These are phyloP conservation scores for Nycteola revayana DNA, from an alignment of 2,888 invertebrate species.

Conservation along the genomic window DNA sequence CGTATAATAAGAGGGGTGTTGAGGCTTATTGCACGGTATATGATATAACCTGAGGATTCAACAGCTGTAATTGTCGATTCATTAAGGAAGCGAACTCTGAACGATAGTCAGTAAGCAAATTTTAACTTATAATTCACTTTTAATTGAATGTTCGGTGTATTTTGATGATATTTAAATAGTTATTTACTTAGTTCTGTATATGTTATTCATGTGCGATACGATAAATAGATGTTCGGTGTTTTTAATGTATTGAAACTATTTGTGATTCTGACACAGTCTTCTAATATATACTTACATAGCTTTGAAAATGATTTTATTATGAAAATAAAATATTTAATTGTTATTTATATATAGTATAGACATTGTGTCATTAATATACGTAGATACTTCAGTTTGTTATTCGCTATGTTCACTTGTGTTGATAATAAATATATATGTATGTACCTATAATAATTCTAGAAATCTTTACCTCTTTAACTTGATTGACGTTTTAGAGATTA, in stretches of 20 bases:
- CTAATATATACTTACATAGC: slow-evolving; percentile 11
- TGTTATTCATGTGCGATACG: slow-evolving; percentile 4
- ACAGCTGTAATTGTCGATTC: no score
- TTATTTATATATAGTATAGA: slow-evolving; percentile 7
- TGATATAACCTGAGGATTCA: no score
- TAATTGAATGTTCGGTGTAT: slow-evolving; percentile 6
- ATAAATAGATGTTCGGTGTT: slow-evolving; percentile 19
- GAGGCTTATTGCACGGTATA: no score
- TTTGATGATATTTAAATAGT: slow-evolving; percentile 14
- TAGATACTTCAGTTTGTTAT: slow-evolving; percentile 19
- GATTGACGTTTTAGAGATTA: slow-evolving; percentile 36
- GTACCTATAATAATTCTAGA: slow-evolving; percentile 21
- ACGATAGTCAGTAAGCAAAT: no score
- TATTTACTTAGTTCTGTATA: no score
- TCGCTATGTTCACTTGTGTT: slow-evolving; percentile 15
- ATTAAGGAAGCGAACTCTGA: no score
- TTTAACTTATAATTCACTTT: no score
- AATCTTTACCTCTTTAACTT: slow-evolving; percentile 17
- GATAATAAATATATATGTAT: slow-evolving; percentile 1
- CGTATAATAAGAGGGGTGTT: no score
- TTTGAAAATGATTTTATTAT: slow-evolving; percentile 2
- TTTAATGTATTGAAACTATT: slow-evolving; percentile 9
- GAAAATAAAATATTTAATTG: slow-evolving; percentile 5
- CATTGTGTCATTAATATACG: slow-evolving; percentile 8
- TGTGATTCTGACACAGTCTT: slow-evolving; percentile 14